Evolutionary conservation across 53 echinoderm and acorn worm species (phyloP), one percentile per base, ranked within the genome.

Genomic region (Mesocentrotus franciscanus): DNA sequence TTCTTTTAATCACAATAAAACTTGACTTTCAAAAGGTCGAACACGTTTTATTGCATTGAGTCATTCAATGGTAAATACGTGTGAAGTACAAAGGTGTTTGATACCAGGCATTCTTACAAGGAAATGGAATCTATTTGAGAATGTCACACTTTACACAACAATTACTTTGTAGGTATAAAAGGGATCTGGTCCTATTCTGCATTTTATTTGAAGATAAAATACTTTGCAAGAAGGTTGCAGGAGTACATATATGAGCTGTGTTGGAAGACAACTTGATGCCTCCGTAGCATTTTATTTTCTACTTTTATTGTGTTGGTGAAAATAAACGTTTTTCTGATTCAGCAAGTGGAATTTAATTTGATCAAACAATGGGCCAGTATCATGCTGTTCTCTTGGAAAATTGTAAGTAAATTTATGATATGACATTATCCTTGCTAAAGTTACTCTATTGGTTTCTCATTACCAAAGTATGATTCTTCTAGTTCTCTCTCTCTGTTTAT

Each of bases 341-440:
- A 6, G 36, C 17, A 35, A 39, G 79, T 35, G 17, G 29, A 79
- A 39, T 36, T 17, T 89, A 59, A 14, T 59, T n/a, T 58, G 58
- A 58, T 24, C 58, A 59, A 24, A 60, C 11, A 22, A 89, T 89
- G 89, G 89, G 89, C 89, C n/a, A 89, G n/a, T 35, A 89, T 59
- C 59, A 89, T 59, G 24, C 89, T 27, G 89, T 58, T 59, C 89
- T 89, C 24, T 30, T 89, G 58, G 59, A 57, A 89, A 89, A 89
- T 79, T 79, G 79, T 79, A 89, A 89, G 89, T 89, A 89, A 89
- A 30, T 59, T n/a, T 12, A 20, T 20, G 8, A 85, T 49, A 56
- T 55, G 15, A 17, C 56, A 79, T 29, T 32, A 24, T 71, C 20
- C 71, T 20, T 71, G n/a, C n/a, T 66, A 20, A 66, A 20, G 66